A percentile compares a stretch with the other conserved stretches of the same genome.
Conservation (phyloP, 2,888 invertebrate species). For the Alloscopus bannaensis region DNA sequence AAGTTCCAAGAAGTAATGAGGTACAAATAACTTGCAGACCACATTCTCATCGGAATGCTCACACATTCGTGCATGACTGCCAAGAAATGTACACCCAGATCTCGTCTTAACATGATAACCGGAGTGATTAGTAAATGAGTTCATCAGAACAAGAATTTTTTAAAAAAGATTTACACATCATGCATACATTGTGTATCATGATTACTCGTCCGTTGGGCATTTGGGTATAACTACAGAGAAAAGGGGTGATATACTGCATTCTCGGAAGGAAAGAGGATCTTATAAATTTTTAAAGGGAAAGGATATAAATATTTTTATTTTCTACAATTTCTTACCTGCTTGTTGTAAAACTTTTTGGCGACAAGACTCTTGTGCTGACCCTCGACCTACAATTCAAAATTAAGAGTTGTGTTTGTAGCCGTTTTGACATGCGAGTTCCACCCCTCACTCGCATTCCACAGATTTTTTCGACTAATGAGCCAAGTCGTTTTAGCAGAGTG, state of each 20-base stretch:
- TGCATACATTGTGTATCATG: too few species aligned
- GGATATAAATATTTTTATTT: too few species aligned
- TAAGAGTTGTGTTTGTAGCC: conserved; percentile 1
- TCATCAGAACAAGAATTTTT: conserved; percentile 20
- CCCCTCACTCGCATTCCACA: conserved; percentile 36
- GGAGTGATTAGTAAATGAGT: conserved; percentile 47
- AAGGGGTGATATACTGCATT: too few species aligned
- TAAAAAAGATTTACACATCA: too few species aligned
- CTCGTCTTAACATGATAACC: not conserved
- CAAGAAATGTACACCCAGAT: too few species aligned
- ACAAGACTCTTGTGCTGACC: conserved; percentile 83
- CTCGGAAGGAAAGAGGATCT: too few species aligned
- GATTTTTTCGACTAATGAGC: conserved; percentile 20
- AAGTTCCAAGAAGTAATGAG: conserved; percentile 65
- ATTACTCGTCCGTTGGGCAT: too few species aligned
- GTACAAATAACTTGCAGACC: conserved; percentile 12
- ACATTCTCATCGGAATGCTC: too few species aligned
- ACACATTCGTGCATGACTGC: too few species aligned
- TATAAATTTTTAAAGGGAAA: too few species aligned
- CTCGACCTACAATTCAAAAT: conserved; percentile 54
- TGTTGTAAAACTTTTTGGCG: conserved; percentile 85
- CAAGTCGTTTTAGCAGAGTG: not conserved
- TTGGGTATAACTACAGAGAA: too few species aligned
- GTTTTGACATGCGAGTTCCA: conserved; percentile 3
- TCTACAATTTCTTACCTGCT: conserved; percentile 76